A percentile compares a stretch with the other conserved stretches of the same genome.
Evolutionary conservation across 2,797 vertebrate genomes (phyloP).

Genomic region (Limnodromus scolopaceus): DNA sequence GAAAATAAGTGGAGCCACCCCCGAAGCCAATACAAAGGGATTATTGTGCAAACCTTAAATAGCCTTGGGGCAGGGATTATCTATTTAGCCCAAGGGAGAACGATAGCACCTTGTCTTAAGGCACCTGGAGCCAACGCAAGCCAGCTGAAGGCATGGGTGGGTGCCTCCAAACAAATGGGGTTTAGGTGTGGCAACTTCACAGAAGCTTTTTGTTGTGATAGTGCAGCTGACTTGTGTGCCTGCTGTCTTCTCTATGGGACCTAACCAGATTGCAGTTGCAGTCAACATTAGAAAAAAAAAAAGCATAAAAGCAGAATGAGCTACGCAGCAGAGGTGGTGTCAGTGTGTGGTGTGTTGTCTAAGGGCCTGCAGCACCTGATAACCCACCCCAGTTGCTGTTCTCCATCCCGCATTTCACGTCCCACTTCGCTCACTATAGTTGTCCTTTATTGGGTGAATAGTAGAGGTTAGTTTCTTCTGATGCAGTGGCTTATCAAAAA

Average conservation of each 20-base stretch:
- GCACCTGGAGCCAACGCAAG: neutral
- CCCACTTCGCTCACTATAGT: neutral
- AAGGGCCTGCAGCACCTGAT: neutral
- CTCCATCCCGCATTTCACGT: neutral
- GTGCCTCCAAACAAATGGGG: fast-evolving
- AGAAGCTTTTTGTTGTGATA: neutral
- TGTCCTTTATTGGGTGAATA: neutral
- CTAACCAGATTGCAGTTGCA: neutral
- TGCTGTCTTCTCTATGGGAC: neutral
- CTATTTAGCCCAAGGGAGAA: neutral
- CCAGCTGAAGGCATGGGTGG: neutral
- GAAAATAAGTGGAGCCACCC: neutral
- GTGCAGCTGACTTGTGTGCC: fast-evolving
- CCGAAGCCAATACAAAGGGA: neutral
- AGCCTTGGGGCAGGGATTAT: neutral
- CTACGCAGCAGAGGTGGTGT: fast-evolving
- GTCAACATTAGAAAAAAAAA: neutral
- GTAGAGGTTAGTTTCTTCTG: neutral
- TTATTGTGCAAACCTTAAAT: neutral
- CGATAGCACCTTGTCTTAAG: neutral
- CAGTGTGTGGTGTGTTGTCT: neutral
- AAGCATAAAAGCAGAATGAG: neutral
- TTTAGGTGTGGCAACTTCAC: neutral
- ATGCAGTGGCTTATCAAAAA: neutral
- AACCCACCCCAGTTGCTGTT: neutral